Percentiles rank a stretch among this genome's conserved stretches.
These are phyloP conservation scores for Sebastes diaconus DNA, from an alignment of 2,797 vertebrate genomes.

Conservation along the genomic window DNA sequence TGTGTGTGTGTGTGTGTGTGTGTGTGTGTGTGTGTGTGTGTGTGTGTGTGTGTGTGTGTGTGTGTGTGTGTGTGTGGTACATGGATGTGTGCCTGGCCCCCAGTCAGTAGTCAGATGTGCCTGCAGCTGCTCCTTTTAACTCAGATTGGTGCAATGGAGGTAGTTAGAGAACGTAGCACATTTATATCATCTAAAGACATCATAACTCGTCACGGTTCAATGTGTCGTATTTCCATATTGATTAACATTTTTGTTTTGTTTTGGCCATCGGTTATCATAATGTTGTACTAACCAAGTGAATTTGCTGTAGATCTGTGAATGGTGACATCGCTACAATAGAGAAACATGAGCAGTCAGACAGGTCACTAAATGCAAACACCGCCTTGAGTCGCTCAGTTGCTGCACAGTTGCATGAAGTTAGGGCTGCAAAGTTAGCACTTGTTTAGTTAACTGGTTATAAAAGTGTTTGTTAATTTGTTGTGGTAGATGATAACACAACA, in stretches of 20 bases:
- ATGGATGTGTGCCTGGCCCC: constrained; percentile 27
- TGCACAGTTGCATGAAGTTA: no score
- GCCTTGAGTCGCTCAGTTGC: no score
- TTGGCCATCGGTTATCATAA: not conserved
- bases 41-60: constrained; percentile 1
- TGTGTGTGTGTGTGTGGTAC: not conserved
- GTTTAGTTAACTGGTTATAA: not conserved
- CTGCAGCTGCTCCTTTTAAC: constrained; percentile 63
- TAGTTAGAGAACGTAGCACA: not conserved
- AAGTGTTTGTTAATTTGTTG: not conserved
- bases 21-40: constrained; percentile 9
- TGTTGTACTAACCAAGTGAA: not conserved
- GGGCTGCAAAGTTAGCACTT: no score
- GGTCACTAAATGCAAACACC: no score
- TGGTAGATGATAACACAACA: not conserved
- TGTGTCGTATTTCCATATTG: not conserved
- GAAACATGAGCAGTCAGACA: not conserved
- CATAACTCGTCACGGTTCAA: not conserved
- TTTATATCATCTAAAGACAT: not conserved
- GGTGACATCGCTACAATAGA: not conserved
- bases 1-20: not conserved
- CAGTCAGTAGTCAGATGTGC: constrained; percentile 60
- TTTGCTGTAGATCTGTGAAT: no score
- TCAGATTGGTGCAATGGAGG: constrained; percentile 23
- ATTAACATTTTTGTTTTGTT: rapidly evolving